Evolutionary conservation across 2,113 vertebrate genomes (phyloP).

Genomic region (Anoplopoma fimbria): DNA sequence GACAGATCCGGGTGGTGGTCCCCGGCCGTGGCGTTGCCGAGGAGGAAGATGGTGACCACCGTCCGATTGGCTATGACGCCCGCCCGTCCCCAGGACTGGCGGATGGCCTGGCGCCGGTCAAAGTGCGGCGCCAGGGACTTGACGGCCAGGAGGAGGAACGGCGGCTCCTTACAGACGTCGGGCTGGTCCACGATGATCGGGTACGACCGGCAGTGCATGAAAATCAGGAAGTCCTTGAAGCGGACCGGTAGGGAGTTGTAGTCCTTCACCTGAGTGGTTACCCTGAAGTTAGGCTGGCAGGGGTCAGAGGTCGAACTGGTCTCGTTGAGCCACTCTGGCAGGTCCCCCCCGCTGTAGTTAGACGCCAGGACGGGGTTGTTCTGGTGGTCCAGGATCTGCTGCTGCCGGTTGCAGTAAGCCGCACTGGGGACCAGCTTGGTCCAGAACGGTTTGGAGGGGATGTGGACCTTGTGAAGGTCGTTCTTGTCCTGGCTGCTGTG

Average conservation of each 20-base stretch:
- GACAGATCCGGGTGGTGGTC: slow-evolving; percentile 84
- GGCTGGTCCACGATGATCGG: slow-evolving; percentile 81
- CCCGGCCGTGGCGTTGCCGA: slow-evolving; percentile 80
- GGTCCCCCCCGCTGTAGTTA: not conserved
- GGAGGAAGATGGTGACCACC: slow-evolving; percentile 86
- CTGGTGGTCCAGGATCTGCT: slow-evolving; percentile 81
- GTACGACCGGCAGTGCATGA: slow-evolving; percentile 86
- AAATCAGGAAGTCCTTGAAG: slow-evolving; percentile 86
- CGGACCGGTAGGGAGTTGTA: slow-evolving; percentile 82
- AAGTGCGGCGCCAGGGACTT: slow-evolving; percentile 88
- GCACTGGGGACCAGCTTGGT: slow-evolving; percentile 53
- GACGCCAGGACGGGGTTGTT: slow-evolving; percentile 68
- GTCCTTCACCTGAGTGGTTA: slow-evolving; percentile 81
- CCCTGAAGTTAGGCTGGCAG: slow-evolving; percentile 69
- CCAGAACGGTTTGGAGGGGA: slow-evolving; percentile 81
- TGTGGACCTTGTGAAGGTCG: slow-evolving; percentile 43
- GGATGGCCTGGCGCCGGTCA: slow-evolving; percentile 88
- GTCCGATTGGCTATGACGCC: slow-evolving; percentile 69
- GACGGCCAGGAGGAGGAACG: slow-evolving; percentile 89
- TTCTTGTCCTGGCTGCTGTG: slow-evolving; percentile 70
- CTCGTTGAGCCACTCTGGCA: slow-evolving; percentile 71
- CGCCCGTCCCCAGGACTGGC: slow-evolving; percentile 89
- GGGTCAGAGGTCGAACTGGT: slow-evolving; percentile 48
- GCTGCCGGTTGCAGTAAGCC: slow-evolving; percentile 88
- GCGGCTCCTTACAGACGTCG: slow-evolving; percentile 73